A percentile compares a stretch with the other conserved stretches of the same genome.
Conservation (phyloP, 2,113 vertebrate species). For the Neolamprologus sp. region DNA sequence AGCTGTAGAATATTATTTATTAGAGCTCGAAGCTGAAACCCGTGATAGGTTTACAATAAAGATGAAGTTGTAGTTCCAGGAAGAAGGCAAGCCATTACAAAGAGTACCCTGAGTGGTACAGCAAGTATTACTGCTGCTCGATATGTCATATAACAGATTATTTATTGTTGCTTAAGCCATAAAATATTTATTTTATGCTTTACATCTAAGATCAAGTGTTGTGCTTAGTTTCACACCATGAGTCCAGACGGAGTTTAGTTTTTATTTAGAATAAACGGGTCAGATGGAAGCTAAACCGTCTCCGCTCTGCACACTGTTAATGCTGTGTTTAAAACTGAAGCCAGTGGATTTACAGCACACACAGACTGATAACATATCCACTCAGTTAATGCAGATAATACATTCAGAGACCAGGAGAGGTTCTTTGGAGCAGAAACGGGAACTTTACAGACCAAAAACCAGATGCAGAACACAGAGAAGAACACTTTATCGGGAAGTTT, state of each 20-base stretch:
- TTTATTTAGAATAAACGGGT: background rate
- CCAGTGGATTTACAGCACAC: background rate
- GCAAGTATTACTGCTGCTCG: slow-evolving; percentile 12
- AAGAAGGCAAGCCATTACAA: background rate
- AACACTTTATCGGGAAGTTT: background rate
- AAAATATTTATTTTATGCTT: slow-evolving; percentile 42
- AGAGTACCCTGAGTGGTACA: background rate
- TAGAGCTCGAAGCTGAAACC: background rate
- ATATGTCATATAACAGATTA: background rate
- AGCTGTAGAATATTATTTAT: background rate
- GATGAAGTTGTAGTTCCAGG: background rate
- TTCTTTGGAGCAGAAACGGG: background rate
- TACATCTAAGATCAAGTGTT: background rate
- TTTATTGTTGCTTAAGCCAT: slow-evolving; percentile 43
- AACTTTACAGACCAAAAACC: rapidly evolving
- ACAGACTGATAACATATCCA: background rate
- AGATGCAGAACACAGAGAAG: background rate
- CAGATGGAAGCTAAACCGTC: background rate
- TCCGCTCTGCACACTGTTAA: background rate
- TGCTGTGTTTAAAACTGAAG: background rate
- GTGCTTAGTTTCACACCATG: background rate
- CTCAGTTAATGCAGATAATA: background rate
- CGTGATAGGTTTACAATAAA: background rate
- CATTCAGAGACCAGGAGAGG: background rate
- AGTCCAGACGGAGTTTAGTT: background rate